Conservation (phyloP, 2,113 vertebrate genomes). For the Bambusicola thoracicus region DNA sequence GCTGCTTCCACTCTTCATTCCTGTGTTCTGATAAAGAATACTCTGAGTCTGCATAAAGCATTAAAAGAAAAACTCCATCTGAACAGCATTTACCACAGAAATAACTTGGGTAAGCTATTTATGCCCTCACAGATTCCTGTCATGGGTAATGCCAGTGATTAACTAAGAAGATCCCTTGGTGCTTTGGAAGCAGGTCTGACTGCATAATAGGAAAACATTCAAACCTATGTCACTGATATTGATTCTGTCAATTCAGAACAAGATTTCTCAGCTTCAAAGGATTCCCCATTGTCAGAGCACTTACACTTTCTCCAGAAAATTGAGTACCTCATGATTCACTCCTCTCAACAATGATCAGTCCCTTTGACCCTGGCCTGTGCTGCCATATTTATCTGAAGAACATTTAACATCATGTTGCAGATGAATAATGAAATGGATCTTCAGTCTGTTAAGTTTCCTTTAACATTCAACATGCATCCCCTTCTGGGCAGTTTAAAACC, state of each 20-base stretch:
- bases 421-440: neutral
- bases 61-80: neutral
- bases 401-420: neutral
- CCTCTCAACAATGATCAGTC: neutral
- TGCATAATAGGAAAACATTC: constrained; percentile 44
- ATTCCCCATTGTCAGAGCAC: neutral
- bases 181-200: neutral
- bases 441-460: neutral
- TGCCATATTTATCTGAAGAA: neutral
- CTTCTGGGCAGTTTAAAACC: neutral
- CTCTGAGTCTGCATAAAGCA: neutral
- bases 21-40: neutral
- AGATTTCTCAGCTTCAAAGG: constrained; percentile 1
- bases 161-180: constrained; percentile 30
- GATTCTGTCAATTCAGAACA: constrained; percentile 59
- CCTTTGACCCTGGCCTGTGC: neutral
- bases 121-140: neutral
- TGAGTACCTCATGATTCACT: constrained; percentile 17
- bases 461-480: neutral
- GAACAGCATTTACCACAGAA: neutral
- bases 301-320: constrained; percentile 4
- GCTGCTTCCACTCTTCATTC: neutral
- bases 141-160: constrained; percentile 15
- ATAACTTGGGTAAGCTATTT: constrained; percentile 14
- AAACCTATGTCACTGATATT: constrained; percentile 28